These are phyloP conservation scores for Drosophila pseudotalamancana DNA, from an alignment of 2,888 invertebrate species.

Conservation along the genomic window DNA sequence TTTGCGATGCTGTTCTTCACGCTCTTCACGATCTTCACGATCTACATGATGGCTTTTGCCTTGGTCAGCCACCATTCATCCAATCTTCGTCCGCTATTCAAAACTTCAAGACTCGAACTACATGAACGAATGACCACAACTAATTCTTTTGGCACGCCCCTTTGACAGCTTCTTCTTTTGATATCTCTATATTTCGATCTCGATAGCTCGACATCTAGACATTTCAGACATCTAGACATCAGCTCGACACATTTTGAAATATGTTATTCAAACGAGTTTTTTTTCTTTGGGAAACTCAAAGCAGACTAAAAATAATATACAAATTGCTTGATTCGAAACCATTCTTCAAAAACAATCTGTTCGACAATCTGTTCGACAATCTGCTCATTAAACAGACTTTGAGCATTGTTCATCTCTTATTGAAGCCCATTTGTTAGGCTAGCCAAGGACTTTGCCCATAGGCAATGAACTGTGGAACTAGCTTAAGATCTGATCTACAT, in stretches of 20 bases:
- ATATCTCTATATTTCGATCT: not conserved
- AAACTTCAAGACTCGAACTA: not conserved
- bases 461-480: no score
- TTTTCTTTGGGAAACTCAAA: constrained; percentile 20
- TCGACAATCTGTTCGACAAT: no score
- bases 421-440: not conserved
- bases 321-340: not conserved
- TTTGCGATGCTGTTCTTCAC: constrained; percentile 10
- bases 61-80: constrained; percentile 29
- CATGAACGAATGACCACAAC: constrained; percentile 31
- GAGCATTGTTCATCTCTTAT: not conserved
- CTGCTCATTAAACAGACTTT: not conserved
- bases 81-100: no score
- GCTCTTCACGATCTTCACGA: constrained; percentile 1
- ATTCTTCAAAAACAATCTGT: constrained; percentile 1
- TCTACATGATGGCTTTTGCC: constrained; percentile 39
- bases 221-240: no score
- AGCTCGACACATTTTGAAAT: no score
- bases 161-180: constrained; percentile 48
- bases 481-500: no score
- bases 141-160: constrained; percentile 48
- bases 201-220: not conserved
- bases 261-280: constrained; percentile 32
- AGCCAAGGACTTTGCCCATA: not conserved
- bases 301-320: not conserved